Base-by-base conservation (phyloP, 64 coral and sea anemone species). In the Cladopsammia gracilis region DNA sequence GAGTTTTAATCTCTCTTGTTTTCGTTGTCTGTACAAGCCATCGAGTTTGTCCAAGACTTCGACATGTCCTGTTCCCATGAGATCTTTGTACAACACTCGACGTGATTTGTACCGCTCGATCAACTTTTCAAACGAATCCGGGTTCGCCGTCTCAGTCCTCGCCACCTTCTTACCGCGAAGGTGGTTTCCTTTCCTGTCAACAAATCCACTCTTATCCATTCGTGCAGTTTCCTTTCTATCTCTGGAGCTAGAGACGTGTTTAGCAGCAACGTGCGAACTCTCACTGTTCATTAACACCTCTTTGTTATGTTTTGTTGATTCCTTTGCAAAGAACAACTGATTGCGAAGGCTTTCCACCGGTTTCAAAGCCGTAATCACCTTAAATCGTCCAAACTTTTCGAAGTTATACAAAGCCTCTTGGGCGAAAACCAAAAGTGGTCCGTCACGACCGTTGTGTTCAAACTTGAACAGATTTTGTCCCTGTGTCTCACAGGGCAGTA, bases 281-380 rank as follows among this genome's bases (percentile, higher is more conserved):
- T 24, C 60, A 64, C 9, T 15, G 0, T n/a, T 68, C 9, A n/a
- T 84, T 68, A 84, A 48, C 80, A 84, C 80, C 45, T 84, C 61
- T 84, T 84, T 84, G 43, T 84, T 48, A 4, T 66, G 43, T 22
- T 52, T 84, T 48, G 58, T 45, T 14, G 62, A 67, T 25, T 68
- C 80, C 18, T 47, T 46, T 8, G 82, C 89, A 81, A 98, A 98
- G 76, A 98, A 98, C 66, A 98, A 87, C 88, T 98, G 96, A 89
- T 98, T 97, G 71, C 88, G 78, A 25, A 97, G 19, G 44, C 92
- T 97, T 10, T 91, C 58, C 1, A 76, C 53, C 8, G 96, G 96
- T 82, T 75, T 87, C 54, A 94, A 87, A 43, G 91, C 86, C 71
- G 82, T 91, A 10, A 97, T 94, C 0, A 97, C 96, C 54, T 86